Evolutionary conservation across 2,888 invertebrate species (phyloP).

Genomic region (Tipula unca): DNA sequence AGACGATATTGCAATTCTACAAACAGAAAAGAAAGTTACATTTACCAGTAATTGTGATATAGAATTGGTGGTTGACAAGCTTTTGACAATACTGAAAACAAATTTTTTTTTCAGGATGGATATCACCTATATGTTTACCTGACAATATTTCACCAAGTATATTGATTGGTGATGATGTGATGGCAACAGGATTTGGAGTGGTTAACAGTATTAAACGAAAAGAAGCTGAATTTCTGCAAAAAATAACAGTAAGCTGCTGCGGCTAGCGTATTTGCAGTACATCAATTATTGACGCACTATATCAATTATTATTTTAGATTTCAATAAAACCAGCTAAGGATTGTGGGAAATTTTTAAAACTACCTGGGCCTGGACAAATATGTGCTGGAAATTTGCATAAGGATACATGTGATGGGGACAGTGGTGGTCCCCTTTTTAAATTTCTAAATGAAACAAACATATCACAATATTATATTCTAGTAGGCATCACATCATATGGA

Average conservation of each 20-base stretch:
- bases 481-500: neutral
- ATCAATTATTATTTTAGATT: neutral
- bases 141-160: neutral
- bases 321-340: neutral
- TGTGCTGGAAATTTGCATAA: neutral
- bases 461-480: neutral
- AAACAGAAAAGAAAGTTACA: neutral
- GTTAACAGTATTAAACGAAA: neutral
- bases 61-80: neutral
- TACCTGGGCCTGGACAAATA: neutral
- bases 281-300: neutral
- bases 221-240: neutral
- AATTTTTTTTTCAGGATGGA: neutral
- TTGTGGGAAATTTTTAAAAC: neutral
- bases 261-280: neutral
- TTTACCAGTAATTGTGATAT: neutral
- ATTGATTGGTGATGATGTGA: neutral
- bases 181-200: neutral
- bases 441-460: too few relatives aligned
- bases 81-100: neutral
- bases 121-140: neutral
- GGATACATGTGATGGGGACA: neutral
- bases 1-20: neutral
- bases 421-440: neutral
- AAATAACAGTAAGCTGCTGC: neutral